Percentiles rank a stretch among this genome's conserved stretches.
phyloP scores from a whole-genome alignment of 2,797 vertebrate genomes.

The Furcifer pardalis region DNA sequence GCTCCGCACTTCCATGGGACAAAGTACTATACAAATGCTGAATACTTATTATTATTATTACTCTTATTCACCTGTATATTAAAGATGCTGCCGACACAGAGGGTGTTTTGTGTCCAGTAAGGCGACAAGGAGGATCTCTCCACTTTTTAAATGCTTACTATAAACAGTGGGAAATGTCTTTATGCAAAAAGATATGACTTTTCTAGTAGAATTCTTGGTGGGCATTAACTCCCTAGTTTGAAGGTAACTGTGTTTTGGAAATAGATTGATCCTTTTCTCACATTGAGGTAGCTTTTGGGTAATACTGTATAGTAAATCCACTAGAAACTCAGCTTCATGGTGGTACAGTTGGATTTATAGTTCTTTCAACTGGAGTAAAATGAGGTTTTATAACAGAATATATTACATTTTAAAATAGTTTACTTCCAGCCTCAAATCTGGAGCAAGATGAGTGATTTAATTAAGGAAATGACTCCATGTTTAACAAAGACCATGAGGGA shows the following conservation, averaged over 20 bases:
- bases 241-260: neutral
- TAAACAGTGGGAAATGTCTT: neutral
- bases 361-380: neutral
- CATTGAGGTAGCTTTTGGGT: neutral
- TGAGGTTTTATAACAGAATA: neutral
- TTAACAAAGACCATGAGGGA: neutral
- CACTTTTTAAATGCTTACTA: too few relatives aligned
- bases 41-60: slow-evolving; percentile 62
- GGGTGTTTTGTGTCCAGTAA: neutral
- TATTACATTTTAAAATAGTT: neutral
- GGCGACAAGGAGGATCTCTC: neutral
- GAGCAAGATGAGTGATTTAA: neutral
- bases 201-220: too few relatives aligned
- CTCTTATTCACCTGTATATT: slow-evolving; percentile 60
- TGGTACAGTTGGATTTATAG: neutral
- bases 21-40: slow-evolving; percentile 52
- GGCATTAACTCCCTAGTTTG: neutral
- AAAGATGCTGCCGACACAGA: slow-evolving; percentile 39
- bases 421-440: neutral
- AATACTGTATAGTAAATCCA: neutral
- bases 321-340: neutral
- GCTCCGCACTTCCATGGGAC: slow-evolving; percentile 63
- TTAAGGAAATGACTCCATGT: neutral
- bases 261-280: neutral
- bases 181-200: neutral